Base-by-base conservation (phyloP, 2,888 invertebrate species). In the Hirtodrosophila alboralis region DNA sequence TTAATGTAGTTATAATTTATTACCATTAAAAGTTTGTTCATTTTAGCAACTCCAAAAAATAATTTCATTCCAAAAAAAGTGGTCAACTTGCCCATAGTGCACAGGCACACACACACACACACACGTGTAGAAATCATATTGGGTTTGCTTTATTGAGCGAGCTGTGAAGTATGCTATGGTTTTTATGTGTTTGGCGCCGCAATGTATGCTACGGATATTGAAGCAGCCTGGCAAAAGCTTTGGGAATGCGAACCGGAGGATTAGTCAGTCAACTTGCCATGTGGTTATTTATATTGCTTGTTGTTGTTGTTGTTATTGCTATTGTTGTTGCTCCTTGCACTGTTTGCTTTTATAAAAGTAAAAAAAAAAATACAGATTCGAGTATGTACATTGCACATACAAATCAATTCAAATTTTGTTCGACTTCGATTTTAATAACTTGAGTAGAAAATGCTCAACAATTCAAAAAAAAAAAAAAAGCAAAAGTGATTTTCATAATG, bases 141-240 rank as follows among this genome's bases (percentile, higher is more conserved):
- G 57, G 31, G 58, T 34, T 67, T 69, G 77, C 57, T 69, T 72
- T 73, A 80, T 78, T 84, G 77, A 65, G 80, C 65, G 37, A 36
- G 52, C 64, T 41, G 57, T 40, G 59, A 63, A 76, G 79, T 75
- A 61, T 62, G 61, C 66, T 62, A 57, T 49, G 72, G 34, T 76
- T 73, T 70, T 65, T 62, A 69, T 62, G 49, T 69, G 33, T 34
- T 43, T 36, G 38, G 7, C 53, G 31, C 47, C 33, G 41, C 47
- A 52, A 65, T 58, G 34, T 48, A 48, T 36, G 40, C 41, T 37
- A 33, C 51, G 54, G 30, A 51, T 54, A 64, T 57, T 52, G 40
- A 45, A 34, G 36, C 31, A 28, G 16, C 12, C 9, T 16, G 31
- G 27, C 33, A 21, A n/a, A 13, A 10, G 49, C 45, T 54, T 28